Conservation (phyloP, 1,140 invertebrate genomes). For the Apis laboriosa region DNA sequence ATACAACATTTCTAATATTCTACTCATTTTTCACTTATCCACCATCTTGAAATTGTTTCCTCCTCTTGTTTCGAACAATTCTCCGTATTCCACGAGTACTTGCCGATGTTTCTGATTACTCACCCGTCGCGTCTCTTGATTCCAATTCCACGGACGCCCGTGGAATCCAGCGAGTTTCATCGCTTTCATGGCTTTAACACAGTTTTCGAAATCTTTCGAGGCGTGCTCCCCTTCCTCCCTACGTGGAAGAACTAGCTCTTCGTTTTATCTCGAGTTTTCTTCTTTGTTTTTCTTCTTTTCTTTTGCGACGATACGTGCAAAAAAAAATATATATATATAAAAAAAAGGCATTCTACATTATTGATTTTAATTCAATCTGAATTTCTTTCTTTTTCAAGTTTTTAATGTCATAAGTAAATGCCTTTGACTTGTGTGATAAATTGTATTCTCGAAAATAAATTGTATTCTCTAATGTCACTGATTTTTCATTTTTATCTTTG, state of each 20-base stretch:
- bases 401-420: too few relatives aligned
- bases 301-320: background rate
- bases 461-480: too few relatives aligned
- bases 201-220: conserved; percentile 21
- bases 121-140: background rate
- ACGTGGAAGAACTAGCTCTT: background rate
- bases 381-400: too few relatives aligned
- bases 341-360: background rate
- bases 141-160: background rate
- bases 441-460: too few relatives aligned
- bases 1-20: background rate
- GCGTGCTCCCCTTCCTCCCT: background rate
- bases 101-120: background rate
- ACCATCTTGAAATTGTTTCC: too few relatives aligned
- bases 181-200: background rate
- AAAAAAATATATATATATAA: background rate
- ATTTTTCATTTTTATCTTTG: too few relatives aligned
- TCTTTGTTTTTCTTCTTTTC: background rate
- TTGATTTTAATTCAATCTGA: background rate
- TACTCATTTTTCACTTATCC: too few relatives aligned
- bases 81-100: too few relatives aligned
- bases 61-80: too few relatives aligned
- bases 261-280: conserved; percentile 7
- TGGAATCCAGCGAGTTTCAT: conserved; percentile 1
- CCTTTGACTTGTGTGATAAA: too few relatives aligned